Evolutionary conservation across 2,888 invertebrate genomes (phyloP).

Genomic region (Ectropis crepuscularia): DNA sequence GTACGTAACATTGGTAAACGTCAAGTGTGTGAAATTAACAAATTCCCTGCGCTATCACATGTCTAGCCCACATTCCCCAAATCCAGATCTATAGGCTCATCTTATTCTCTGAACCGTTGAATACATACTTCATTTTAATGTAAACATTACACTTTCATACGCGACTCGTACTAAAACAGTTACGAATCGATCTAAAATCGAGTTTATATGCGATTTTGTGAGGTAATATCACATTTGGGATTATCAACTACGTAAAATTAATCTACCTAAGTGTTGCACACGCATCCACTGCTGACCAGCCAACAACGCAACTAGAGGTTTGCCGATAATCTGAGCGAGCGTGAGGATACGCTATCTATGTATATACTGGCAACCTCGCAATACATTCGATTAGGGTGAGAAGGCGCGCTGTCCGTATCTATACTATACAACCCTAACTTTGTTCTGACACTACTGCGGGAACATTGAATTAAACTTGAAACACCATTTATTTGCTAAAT

Average conservation of each 20-base stretch:
- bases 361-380: slow-evolving; percentile 33
- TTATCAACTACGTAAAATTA: slow-evolving; percentile 64
- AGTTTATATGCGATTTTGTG: slow-evolving; percentile 49
- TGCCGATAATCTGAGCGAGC: neutral
- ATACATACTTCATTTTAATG: slow-evolving; percentile 3
- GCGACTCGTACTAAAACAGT: neutral
- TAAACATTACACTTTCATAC: slow-evolving; percentile 4
- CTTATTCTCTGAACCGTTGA: slow-evolving; percentile 7
- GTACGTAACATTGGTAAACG: slow-evolving; percentile 63
- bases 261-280: slow-evolving; percentile 57
- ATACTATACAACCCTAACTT: slow-evolving; percentile 29
- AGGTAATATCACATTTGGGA: slow-evolving; percentile 71
- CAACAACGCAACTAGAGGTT: slow-evolving; percentile 2
- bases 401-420: slow-evolving; percentile 58
- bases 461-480: too few species aligned
- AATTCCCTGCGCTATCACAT: slow-evolving; percentile 54
- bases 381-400: slow-evolving; percentile 44
- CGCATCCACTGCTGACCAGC: slow-evolving; percentile 15
- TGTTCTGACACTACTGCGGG: neutral
- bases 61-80: slow-evolving; percentile 40
- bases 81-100: slow-evolving; percentile 46
- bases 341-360: slow-evolving; percentile 10
- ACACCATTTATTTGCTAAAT: too few species aligned
- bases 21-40: slow-evolving; percentile 56
- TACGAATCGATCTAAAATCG: slow-evolving; percentile 15